These are phyloP conservation scores for Pilophorus perplexus DNA, from an alignment of 2,888 invertebrate genomes.

Conservation along the genomic window DNA sequence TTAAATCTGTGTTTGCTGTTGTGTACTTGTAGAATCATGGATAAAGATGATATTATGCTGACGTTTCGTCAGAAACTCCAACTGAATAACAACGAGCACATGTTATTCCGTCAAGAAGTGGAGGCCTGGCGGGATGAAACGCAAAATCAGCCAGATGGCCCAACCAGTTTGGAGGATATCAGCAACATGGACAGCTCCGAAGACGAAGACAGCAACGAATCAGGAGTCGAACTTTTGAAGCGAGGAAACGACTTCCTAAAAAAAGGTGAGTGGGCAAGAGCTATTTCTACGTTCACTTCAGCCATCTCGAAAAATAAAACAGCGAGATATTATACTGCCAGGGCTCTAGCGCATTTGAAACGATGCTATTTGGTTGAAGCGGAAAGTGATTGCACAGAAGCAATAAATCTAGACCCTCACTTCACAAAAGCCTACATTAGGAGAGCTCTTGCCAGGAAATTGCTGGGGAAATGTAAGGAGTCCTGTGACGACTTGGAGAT, in stretches of 20 bases:
- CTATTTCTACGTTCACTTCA: slow-evolving; percentile 16
- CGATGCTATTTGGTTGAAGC: slow-evolving; percentile 56
- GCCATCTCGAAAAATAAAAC: neutral
- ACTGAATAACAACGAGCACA: slow-evolving; percentile 22
- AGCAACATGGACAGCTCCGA: slow-evolving; percentile 3
- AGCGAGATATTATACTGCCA: neutral
- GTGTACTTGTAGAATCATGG: no score
- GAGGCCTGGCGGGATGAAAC: neutral
- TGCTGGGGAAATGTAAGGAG: slow-evolving; percentile 66
- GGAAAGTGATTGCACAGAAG: slow-evolving; percentile 76
- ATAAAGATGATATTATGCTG: slow-evolving; percentile 23
- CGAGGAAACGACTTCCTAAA: neutral
- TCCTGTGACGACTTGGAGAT: slow-evolving; percentile 70
- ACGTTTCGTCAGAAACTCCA: slow-evolving; percentile 27
- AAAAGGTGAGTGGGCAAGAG: slow-evolving; percentile 31
- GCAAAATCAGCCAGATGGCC: neutral
- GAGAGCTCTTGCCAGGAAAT: slow-evolving; percentile 72
- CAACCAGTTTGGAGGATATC: slow-evolving; percentile 14
- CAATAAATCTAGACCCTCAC: slow-evolving; percentile 70
- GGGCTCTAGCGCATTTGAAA: neutral
- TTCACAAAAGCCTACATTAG: slow-evolving; percentile 84
- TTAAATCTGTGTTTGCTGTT: no score
- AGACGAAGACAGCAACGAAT: neutral
- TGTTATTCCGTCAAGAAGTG: slow-evolving; percentile 22
- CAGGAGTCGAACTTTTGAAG: neutral